phyloP scores from a whole-genome alignment of 2,797 vertebrate species.

The Scomberomorus guttatus region DNA sequence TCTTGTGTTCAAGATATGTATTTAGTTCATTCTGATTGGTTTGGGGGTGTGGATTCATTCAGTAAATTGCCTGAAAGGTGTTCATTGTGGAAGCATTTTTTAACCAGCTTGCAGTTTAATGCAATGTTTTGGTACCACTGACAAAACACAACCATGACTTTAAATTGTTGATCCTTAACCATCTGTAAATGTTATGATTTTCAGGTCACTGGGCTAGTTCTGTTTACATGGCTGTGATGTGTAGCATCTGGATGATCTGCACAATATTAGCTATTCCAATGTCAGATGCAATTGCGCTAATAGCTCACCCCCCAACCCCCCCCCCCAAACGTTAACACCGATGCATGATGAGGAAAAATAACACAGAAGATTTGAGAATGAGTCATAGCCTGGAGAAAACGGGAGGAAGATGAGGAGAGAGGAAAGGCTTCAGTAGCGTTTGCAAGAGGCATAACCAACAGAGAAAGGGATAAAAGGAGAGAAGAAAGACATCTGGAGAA shows the following conservation, averaged over 20 bases:
- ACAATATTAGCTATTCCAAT: slow-evolving; percentile 34
- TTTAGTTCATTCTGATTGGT: neutral
- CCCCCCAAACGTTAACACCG: neutral
- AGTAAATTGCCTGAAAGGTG: neutral
- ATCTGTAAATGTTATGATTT: slow-evolving; percentile 32
- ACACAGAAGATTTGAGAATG: slow-evolving; percentile 40
- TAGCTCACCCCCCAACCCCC: slow-evolving; percentile 3
- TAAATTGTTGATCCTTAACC: slow-evolving; percentile 4
- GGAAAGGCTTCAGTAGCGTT: slow-evolving; percentile 21
- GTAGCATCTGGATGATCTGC: slow-evolving; percentile 41
- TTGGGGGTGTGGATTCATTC: neutral
- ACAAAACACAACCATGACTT: neutral
- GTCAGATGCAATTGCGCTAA: slow-evolving; percentile 37
- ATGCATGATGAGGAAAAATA: slow-evolving; percentile 18
- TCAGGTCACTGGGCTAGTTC: slow-evolving; percentile 12
- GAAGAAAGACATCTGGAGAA: neutral
- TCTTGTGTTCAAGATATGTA: neutral
- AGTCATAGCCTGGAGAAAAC: slow-evolving; percentile 52
- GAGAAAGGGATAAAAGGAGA: neutral
- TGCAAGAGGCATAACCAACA: slow-evolving; percentile 19
- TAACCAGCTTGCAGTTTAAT: neutral
- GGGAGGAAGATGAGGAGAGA: slow-evolving; percentile 20
- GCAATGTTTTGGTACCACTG: neutral
- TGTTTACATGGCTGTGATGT: slow-evolving; percentile 37
- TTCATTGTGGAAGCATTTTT: neutral